A percentile compares a stretch with the other conserved stretches of the same genome.
phyloP scores from a whole-genome alignment of 2,797 vertebrate genomes.

The Tokudaia muenninki region DNA sequence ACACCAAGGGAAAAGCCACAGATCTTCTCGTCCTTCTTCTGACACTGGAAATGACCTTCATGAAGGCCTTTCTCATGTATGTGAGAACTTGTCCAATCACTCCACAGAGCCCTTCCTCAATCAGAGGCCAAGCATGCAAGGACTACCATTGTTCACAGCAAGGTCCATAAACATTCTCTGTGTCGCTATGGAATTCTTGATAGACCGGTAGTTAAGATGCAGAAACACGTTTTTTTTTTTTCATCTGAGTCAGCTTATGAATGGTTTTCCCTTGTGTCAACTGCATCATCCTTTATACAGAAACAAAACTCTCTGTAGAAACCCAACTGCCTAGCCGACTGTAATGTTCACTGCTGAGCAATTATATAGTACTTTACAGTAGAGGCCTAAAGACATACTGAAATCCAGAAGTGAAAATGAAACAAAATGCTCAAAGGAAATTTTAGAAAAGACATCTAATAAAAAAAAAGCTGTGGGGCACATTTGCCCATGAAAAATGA shows the following conservation, averaged over 20 bases:
- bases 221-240: not conserved
- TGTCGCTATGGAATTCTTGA: not conserved
- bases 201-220: not conserved
- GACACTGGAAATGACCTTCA: not conserved
- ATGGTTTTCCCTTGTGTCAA: not conserved
- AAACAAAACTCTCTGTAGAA: conserved; percentile 71
- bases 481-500: not conserved
- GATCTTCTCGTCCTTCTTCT: not conserved
- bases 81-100: not conserved
- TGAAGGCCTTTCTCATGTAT: not conserved
- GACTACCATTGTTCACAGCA: not conserved
- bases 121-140: not conserved
- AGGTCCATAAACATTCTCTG: not conserved
- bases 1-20: not conserved
- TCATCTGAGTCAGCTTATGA: conserved; percentile 21
- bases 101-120: not conserved
- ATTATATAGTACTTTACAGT: not conserved
- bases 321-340: conserved; percentile 35
- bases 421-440: conserved; percentile 69
- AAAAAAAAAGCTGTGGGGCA: not conserved
- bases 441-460: not conserved
- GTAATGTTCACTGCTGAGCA: conserved; percentile 51
- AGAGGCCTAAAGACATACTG: conserved; percentile 30
- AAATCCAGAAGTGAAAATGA: conserved; percentile 52
- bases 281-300: conserved; percentile 28